Percentiles rank a stretch among this genome's conserved stretches.
Evolutionary conservation across 2,888 invertebrate genomes (phyloP).

Genomic region (Melikaiella ostensackeni): DNA sequence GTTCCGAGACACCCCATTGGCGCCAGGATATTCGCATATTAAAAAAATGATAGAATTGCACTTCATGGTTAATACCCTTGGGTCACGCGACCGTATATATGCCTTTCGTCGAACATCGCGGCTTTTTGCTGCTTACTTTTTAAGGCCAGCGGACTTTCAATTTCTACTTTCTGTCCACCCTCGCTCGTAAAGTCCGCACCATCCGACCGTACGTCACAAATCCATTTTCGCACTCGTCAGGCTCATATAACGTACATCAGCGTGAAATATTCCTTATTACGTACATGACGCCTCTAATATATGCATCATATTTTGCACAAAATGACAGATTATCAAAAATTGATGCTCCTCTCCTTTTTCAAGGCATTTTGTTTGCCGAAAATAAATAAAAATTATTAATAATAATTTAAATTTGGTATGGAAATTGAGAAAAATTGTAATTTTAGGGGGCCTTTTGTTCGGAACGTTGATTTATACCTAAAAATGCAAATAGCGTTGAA

Average conservation of each 20-base stretch:
- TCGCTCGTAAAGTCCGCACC: slow-evolving; percentile 35
- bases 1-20: slow-evolving; percentile 30
- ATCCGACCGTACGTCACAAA: slow-evolving; percentile 26
- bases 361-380: not conserved
- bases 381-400: not conserved
- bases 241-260: slow-evolving; percentile 29
- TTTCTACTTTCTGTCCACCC: slow-evolving; percentile 37
- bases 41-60: slow-evolving; percentile 66
- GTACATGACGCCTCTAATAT: not conserved
- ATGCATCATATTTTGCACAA: slow-evolving; percentile 29
- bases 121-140: slow-evolving; percentile 21
- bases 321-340: slow-evolving; percentile 12
- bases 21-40: slow-evolving; percentile 41
- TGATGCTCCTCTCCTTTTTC: not conserved
- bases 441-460: not conserved
- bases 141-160: slow-evolving; percentile 37
- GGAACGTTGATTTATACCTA: slow-evolving; percentile 3
- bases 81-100: slow-evolving; percentile 59
- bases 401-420: not conserved
- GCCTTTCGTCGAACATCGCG: slow-evolving; percentile 19
- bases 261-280: slow-evolving; percentile 33
- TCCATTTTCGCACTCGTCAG: slow-evolving; percentile 36
- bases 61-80: slow-evolving; percentile 55
- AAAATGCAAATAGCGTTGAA: slow-evolving; percentile 34
- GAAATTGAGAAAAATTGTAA: not conserved